Percentiles rank a stretch among this genome's conserved stretches.
These are phyloP conservation scores for Ommatoiulus sabulosus DNA, from an alignment of 2,888 invertebrate species.

Conservation along the genomic window DNA sequence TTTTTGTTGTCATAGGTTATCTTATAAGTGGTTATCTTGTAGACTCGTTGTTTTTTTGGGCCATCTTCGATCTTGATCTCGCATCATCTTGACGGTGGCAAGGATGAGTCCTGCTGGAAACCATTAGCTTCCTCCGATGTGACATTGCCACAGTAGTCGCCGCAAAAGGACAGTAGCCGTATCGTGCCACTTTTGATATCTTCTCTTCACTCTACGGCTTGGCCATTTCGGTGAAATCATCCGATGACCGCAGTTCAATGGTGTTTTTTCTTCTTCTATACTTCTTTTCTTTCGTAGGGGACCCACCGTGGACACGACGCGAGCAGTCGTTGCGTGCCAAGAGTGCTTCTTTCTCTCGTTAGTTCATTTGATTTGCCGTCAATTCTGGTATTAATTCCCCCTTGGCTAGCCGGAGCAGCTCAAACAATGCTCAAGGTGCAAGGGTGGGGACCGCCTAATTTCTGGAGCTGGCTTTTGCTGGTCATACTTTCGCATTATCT, in stretches of 20 bases:
- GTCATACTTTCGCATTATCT: slow-evolving; percentile 42
- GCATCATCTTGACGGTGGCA: background rate
- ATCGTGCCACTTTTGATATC: slow-evolving; percentile 32
- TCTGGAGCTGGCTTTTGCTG: slow-evolving; percentile 50
- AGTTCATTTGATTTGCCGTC: slow-evolving; percentile 41
- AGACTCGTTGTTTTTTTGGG: background rate
- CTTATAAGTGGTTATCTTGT: background rate
- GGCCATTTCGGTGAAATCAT: background rate
- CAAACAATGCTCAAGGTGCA: slow-evolving; percentile 48
- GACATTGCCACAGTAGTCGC: slow-evolving; percentile 31
- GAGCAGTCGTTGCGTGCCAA: slow-evolving; percentile 28
- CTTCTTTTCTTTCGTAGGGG: background rate
- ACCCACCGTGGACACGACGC: slow-evolving; percentile 17
- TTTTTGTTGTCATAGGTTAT: too few species aligned
- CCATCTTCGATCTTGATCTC: background rate
- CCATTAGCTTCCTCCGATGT: background rate
- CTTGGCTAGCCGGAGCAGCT: slow-evolving; percentile 10
- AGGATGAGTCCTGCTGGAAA: background rate
- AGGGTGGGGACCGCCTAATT: slow-evolving; percentile 47
- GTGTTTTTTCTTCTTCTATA: background rate
- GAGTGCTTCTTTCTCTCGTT: slow-evolving; percentile 14
- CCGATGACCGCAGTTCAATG: background rate
- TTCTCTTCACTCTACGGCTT: background rate
- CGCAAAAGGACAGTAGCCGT: background rate
- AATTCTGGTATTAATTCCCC: slow-evolving; percentile 45